Evolutionary conservation across 2,797 vertebrate species (phyloP), one percentile per base, ranked within the genome.

Genomic region (Enteromius viviparus): DNA sequence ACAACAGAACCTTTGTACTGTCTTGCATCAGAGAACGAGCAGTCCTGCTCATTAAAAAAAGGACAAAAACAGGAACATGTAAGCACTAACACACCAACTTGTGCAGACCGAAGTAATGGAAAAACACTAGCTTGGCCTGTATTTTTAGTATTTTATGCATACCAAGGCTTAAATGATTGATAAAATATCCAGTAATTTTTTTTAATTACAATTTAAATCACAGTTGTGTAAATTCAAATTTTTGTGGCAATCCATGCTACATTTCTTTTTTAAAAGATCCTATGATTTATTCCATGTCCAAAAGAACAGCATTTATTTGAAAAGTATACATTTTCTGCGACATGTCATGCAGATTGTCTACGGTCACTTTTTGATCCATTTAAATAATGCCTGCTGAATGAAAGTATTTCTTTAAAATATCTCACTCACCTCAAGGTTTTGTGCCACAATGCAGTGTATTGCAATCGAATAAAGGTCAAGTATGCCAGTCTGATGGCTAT

Each of bases 1-100:
- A 79, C 53, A 86, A 80, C 79, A 70, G 58, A 53, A 60, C 60
- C 79, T 77, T 81, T 86, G 81, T 84, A 64, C 29, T 40, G 82
- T 78, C 37, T 81, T 53, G 64, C 65, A 72, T 68, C 47, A 76
- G 71, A 62, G 40, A 80, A 76, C 5, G 15, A 47, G n/a, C 65
- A 64, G 49, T 65, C 47, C 76, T 11, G 6, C 64, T 74, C 21
- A 78, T 66, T 64, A 86, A 79, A 42, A 86, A 79, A 42, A 60
- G 76, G 49, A 83, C 42, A 62, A 32, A 84, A 83, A 86, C 78
- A 78, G 29, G 66, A 80, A 55, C 70, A 72, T 66, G 62, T 75
- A 80, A 74, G 26, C 51, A 68, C 29, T 40, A 71, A 74, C 83
- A 45, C 42, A 51, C 66, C 42, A 72, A 55, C 62, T n/a, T 45